Conservation (phyloP, 2,797 vertebrate species). For the Amblyraja radiata region DNA sequence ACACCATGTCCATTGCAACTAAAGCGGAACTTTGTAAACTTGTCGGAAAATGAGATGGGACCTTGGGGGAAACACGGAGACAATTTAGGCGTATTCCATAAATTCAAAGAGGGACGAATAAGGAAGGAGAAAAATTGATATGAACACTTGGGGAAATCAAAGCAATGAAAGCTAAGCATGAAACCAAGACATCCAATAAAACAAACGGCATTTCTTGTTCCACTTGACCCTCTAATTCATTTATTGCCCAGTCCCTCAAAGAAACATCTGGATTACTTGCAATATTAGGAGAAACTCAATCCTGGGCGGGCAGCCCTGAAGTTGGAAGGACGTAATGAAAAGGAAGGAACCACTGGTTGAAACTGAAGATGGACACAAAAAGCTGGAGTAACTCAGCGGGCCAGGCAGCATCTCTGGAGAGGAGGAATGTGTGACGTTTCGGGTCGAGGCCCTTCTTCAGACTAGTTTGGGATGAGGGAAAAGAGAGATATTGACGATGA, state of each 20-base stretch:
- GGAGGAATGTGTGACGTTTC: no score
- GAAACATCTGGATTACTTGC: neutral
- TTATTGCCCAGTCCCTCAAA: neutral
- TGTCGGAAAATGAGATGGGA: neutral
- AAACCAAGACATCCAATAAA: neutral
- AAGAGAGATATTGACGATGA: no score
- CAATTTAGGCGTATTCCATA: slow-evolving; percentile 2
- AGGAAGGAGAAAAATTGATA: neutral
- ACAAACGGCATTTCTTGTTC: neutral
- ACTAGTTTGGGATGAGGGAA: no score
- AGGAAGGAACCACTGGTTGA: no score
- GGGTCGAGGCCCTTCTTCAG: no score
- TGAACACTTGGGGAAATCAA: slow-evolving; percentile 28
- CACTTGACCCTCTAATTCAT: slow-evolving; percentile 1
- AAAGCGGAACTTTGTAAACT: neutral
- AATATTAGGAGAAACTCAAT: neutral
- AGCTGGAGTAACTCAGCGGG: no score
- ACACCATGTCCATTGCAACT: neutral
- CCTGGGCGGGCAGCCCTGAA: neutral
- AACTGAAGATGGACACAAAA: no score
- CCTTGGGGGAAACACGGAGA: neutral
- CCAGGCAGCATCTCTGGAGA: no score
- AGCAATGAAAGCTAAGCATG: neutral
- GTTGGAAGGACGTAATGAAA: neutral
- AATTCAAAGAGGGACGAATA: slow-evolving; percentile 24